A percentile compares a stretch with the other conserved stretches of the same genome.
These are phyloP conservation scores for Lonchura striata DNA, from an alignment of 2,113 vertebrate genomes.

Conservation along the genomic window DNA sequence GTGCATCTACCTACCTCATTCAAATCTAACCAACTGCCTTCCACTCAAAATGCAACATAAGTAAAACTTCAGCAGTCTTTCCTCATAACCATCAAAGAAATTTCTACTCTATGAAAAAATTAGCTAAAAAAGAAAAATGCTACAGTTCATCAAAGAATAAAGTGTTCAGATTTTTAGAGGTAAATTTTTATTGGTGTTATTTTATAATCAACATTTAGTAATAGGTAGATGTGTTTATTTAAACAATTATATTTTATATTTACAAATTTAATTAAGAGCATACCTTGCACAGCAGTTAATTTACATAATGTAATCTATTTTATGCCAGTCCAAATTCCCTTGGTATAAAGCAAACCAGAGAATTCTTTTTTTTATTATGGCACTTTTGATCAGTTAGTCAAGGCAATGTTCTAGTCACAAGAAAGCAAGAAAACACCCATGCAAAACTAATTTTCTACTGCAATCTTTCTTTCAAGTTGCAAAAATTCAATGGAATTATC, in stretches of 20 bases:
- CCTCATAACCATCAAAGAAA: neutral
- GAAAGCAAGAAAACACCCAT: neutral
- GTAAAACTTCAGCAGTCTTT: neutral
- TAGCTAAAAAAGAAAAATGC: neutral
- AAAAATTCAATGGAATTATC: neutral
- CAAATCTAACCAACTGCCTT: neutral
- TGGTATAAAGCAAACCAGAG: neutral
- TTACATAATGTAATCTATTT: conserved; percentile 49
- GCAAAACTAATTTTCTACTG: neutral
- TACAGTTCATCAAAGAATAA: neutral
- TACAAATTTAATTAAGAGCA: conserved; percentile 40
- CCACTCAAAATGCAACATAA: neutral
- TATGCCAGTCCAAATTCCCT: neutral
- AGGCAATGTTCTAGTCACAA: neutral
- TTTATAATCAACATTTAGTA: neutral
- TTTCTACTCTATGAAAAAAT: neutral
- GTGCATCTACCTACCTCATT: neutral
- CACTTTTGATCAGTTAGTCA: conserved; percentile 24
- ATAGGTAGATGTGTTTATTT: conserved; percentile 1
- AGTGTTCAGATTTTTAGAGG: neutral
- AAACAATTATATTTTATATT: conserved; percentile 19
- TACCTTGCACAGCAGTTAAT: conserved; percentile 17
- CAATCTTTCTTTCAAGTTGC: neutral
- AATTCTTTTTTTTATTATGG: neutral
- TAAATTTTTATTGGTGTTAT: neutral